Percentiles rank a stretch among this genome's conserved stretches.
phyloP scores from a whole-genome alignment of 2,888 invertebrate species.

The Caprella mutica region DNA sequence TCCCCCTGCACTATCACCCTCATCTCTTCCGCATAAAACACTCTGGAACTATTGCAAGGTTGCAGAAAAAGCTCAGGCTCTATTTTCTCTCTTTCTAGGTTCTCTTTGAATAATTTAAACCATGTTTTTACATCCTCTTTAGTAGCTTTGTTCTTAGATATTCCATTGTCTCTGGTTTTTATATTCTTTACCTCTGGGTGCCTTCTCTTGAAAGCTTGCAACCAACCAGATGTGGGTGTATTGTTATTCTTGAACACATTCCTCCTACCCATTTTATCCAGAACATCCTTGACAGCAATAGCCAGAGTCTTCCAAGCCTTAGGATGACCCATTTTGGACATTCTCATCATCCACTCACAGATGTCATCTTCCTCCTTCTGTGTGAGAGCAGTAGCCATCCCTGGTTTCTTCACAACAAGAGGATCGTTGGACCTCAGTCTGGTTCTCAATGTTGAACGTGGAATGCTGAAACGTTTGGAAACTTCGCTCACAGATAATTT shows the following conservation, averaged over 20 bases:
- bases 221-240: conserved; percentile 10
- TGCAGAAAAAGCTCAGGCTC: conserved; percentile 8
- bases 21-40: conserved; percentile 9
- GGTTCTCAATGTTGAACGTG: conserved; percentile 3
- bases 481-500: conserved; percentile 9
- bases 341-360: conserved; percentile 7
- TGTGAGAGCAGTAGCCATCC: conserved; percentile 7
- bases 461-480: conserved; percentile 5
- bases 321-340: conserved; percentile 1
- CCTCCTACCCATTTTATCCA: neutral
- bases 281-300: conserved; percentile 5
- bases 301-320: conserved; percentile 11
- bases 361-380: conserved; percentile 8
- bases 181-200: conserved; percentile 3
- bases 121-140: conserved; percentile 1
- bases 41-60: conserved; percentile 2
- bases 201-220: conserved; percentile 9
- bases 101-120: neutral
- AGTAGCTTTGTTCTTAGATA: conserved; percentile 9
- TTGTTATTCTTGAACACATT: conserved; percentile 11
- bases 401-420: conserved; percentile 4
- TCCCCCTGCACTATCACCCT: conserved; percentile 2
- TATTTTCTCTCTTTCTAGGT: conserved; percentile 1
- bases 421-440: conserved; percentile 2
- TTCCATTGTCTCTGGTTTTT: conserved; percentile 1